phyloP scores from a whole-genome alignment of 2,888 invertebrate genomes.

The Drymonia ruficornis region DNA sequence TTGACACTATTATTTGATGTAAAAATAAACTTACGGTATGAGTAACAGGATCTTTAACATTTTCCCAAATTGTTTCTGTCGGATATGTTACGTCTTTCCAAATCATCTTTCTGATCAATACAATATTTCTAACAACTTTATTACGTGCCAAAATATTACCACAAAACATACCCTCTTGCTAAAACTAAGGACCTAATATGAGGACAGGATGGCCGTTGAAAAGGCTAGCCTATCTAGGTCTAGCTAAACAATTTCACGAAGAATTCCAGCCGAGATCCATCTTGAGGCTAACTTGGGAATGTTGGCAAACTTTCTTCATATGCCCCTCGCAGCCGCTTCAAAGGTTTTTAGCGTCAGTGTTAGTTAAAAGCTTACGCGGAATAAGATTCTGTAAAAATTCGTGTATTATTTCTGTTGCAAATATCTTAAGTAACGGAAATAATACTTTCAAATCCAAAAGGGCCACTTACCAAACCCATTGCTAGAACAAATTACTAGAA shows the following conservation, averaged over 20 bases:
- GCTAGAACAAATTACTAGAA: no score
- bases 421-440: no score
- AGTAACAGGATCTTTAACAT: no score
- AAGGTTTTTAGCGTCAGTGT: conserved; percentile 12
- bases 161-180: neutral
- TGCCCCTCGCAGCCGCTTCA: conserved; percentile 54
- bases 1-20: no score
- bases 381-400: neutral
- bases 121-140: neutral
- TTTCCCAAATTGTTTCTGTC: no score
- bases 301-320: conserved; percentile 63
- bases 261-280: conserved; percentile 47
- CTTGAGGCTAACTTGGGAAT: conserved; percentile 45
- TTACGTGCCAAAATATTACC: neutral
- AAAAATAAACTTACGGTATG: no score
- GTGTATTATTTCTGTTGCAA: neutral
- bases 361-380: conserved; percentile 9
- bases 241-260: conserved; percentile 39
- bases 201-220: conserved; percentile 7
- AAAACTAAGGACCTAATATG: neutral
- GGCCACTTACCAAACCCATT: no score
- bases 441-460: no score
- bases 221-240: conserved; percentile 24
- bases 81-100: no score
- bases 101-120: no score